phyloP scores from a whole-genome alignment of 2,888 invertebrate species.

The Zaprionus obscuricornis region DNA sequence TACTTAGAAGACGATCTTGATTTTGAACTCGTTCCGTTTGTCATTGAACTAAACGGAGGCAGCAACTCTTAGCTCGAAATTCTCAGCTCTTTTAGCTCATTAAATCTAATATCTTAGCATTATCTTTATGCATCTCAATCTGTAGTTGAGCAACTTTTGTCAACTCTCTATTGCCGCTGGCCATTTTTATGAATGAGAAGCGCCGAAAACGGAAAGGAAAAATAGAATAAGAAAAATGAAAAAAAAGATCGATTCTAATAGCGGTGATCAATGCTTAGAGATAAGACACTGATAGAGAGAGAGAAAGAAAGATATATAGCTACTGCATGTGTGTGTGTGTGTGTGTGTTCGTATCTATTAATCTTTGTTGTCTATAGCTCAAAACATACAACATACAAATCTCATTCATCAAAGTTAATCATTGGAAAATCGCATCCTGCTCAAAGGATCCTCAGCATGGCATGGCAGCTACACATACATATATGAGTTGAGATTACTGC shows the following conservation, averaged over 20 bases:
- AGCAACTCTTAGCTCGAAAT: conserved; percentile 20
- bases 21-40: conserved; percentile 34
- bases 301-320: conserved; percentile 13
- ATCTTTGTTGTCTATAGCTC: conserved; percentile 17
- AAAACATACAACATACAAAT: too few species aligned
- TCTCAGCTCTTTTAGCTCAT: conserved; percentile 59
- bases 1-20: conserved; percentile 9
- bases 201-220: conserved; percentile 3
- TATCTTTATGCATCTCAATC: conserved; percentile 71
- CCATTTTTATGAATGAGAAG: conserved; percentile 68
- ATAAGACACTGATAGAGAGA: conserved; percentile 38
- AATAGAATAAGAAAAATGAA: conserved; percentile 1
- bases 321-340: conserved; percentile 1
- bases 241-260: conserved; percentile 25
- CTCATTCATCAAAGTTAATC: conserved; percentile 80
- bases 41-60: conserved; percentile 55
- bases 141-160: conserved; percentile 71
- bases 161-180: conserved; percentile 60
- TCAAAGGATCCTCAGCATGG: conserved; percentile 44
- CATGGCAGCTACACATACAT: conserved; percentile 15
- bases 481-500: conserved; percentile 60
- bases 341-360: conserved; percentile 46
- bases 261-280: conserved; percentile 70
- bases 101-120: conserved; percentile 71
- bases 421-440: conserved; percentile 82